Evolutionary conservation across 1,140 invertebrate genomes (phyloP).

Genomic region (Zaprionus inermis): DNA sequence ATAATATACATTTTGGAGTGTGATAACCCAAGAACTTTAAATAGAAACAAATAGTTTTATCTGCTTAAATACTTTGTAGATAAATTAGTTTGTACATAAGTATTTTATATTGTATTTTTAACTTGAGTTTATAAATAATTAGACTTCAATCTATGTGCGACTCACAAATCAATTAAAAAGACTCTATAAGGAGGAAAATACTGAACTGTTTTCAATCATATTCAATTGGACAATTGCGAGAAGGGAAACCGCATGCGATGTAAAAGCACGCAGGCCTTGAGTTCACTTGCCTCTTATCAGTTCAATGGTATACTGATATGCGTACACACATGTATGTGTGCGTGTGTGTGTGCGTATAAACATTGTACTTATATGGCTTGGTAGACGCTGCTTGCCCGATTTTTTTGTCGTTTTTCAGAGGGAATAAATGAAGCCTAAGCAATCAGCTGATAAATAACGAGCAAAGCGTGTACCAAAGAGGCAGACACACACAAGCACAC

Average conservation of each 20-base stretch:
- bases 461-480: conserved; percentile 3
- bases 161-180: too few species aligned
- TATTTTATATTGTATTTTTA: too few species aligned
- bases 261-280: conserved; percentile 56
- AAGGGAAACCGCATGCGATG: conserved; percentile 21
- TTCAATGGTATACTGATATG: conserved; percentile 63
- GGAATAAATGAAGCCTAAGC: conserved; percentile 50
- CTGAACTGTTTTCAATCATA: conserved; percentile 14
- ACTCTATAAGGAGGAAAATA: too few species aligned
- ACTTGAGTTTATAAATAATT: not conserved
- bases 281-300: conserved; percentile 68
- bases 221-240: conserved; percentile 42
- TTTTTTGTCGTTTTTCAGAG: conserved; percentile 38
- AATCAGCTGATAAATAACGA: conserved; percentile 44
- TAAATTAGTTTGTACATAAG: too few species aligned
- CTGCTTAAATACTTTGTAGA: too few species aligned
- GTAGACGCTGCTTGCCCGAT: conserved; percentile 41
- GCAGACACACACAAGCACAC: not conserved
- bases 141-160: not conserved
- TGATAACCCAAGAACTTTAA: not conserved
- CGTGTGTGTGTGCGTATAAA: not conserved
- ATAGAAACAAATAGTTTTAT: not conserved
- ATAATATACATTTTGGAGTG: too few species aligned
- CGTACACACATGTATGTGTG: not conserved
- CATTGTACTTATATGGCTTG: conserved; percentile 40